Conservation (phyloP, 2,113 vertebrate genomes). For the Sapajus apella region DNA sequence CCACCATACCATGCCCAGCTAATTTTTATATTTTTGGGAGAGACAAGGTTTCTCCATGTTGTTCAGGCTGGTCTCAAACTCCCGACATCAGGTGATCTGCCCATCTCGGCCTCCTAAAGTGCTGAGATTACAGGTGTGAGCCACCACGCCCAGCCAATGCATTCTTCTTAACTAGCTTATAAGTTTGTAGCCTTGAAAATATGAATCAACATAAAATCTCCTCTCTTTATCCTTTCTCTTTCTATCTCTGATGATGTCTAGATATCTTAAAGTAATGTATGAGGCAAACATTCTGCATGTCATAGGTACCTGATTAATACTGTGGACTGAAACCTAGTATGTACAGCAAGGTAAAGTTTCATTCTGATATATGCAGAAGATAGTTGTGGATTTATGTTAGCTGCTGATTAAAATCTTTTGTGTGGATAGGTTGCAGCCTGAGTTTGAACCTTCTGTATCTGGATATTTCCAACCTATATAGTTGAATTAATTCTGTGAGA, state of each 20-base stretch:
- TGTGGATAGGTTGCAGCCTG: background rate
- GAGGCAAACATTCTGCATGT: background rate
- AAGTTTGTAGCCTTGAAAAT: constrained; percentile 6
- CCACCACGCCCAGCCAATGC: too few species aligned
- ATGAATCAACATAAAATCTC: background rate
- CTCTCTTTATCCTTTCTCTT: background rate
- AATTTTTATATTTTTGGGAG: too few species aligned
- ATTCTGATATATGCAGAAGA: background rate
- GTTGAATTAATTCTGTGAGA: background rate
- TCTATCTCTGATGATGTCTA: background rate
- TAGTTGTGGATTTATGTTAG: background rate
- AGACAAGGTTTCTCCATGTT: too few species aligned
- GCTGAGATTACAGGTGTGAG: too few species aligned
- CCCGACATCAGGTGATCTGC: too few species aligned
- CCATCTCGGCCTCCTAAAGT: too few species aligned
- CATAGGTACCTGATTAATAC: background rate
- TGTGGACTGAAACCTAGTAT: background rate
- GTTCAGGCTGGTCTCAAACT: too few species aligned
- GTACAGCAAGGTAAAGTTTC: background rate
- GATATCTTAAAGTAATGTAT: background rate
- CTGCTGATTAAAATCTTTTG: background rate
- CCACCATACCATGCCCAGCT: too few species aligned
- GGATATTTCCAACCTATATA: background rate
- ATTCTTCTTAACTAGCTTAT: background rate
- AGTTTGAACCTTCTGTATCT: background rate